Evolutionary conservation across 2,888 invertebrate species (phyloP), one percentile per base, ranked within the genome.

Genomic region (Lucinisca nassula): DNA sequence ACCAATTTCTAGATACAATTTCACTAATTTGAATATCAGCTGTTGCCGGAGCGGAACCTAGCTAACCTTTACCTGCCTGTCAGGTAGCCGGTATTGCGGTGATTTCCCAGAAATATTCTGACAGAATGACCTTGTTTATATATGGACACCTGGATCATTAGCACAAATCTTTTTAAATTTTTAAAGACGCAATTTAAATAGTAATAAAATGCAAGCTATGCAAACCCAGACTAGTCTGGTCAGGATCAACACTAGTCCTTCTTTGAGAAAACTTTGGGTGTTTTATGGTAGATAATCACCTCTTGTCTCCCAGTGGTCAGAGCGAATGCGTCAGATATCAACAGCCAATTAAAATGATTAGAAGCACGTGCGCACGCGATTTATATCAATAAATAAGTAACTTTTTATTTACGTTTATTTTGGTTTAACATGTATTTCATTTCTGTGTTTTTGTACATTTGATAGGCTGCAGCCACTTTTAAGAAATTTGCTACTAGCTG

Each of bases 351-450:
- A 45, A 38, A 73, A 40, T 37, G 73, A 73, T 73, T 73, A 73
- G 40, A 40, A 21, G 73, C 73, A 73, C 73, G 73, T 73, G 73
- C 40, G 73, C 73, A 73, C 40, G 40, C n/a, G 10, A 14, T 27
- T 73, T 38, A n/a, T 73, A 73, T 73, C 73, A 73, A 73, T 40
- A 45, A 73, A 73, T 73, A 73, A 73, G 24, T n/a, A 73, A 17
- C 10, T 21, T 8, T 58, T 58, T 58, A 58, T 58, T 58, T 58
- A 27, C 27, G 58, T 58, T 58, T 58, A 27, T 58, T 6, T 14
- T 58, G 27, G 3, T 58, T 58, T 27, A 27, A 27, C 27, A 24
- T 58, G 27, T 58, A 58, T 58, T 58, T 58, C 27, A 58, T 58
- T 24, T 58, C 24, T n/a, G 4, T 58, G 58, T 58, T 58, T 58